Evolutionary conservation across 2,113 vertebrate genomes (phyloP), one percentile per base, ranked within the genome.

Genomic region (Struthio camelus): DNA sequence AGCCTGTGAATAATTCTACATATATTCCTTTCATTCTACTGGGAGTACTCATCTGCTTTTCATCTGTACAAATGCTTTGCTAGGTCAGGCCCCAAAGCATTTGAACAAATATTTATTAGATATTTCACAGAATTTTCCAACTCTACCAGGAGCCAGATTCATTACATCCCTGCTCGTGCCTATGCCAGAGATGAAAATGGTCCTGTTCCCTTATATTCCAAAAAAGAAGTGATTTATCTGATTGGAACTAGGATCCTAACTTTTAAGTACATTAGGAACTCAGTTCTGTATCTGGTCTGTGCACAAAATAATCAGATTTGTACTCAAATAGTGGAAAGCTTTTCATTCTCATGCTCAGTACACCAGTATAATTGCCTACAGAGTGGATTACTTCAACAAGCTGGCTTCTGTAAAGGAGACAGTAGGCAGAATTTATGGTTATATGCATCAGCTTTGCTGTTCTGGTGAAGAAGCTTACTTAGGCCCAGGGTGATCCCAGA

Each of bases 41-140:
- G 12, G 54, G 30, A 85, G 58, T 73, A 56, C 17, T 93, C 87
- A 71, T 80, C 88, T 89, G 69, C 51, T 92, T 96, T 94, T 94
- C 46, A 36, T 85, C 82, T 78, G 28, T 91, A 86, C 32, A 84
- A 71, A 92, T 48, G n/a, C 42, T 90, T 95, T 90, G 64, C 40
- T 97, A 85, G 76, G 88, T 94, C 83, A 94, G 50, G 79, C 85
- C 72, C 72, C 80, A 94, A 94, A 96, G 65, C 46, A 92, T 96
- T 95, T 92, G 72, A 94, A 84, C 96, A 97, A 94, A 96, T 93
- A 95, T 96, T 94, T 96, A 83, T 93, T 80, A 80, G 67, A 71
- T 90, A 90, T 96, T 96, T 96, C 59, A 78, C 64, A 95, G 71
- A 85, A 77, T 85, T 91, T 92, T 91, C 83, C 54, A 83, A 28